Evolutionary conservation across 2,888 invertebrate species (phyloP).

Genomic region (Beris morrisii): DNA sequence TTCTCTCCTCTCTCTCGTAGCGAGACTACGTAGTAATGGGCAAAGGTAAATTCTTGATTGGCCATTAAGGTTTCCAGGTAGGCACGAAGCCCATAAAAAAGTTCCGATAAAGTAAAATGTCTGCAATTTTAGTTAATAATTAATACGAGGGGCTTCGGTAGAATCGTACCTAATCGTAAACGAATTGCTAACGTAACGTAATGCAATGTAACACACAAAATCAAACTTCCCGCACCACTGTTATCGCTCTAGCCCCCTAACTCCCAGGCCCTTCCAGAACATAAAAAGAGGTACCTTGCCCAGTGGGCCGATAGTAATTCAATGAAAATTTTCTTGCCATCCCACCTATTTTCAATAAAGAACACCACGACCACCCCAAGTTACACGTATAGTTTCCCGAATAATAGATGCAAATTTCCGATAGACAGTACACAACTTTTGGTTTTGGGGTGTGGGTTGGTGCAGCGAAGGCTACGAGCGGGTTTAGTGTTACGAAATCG

Average conservation of each 20-base stretch:
- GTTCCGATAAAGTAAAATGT: constrained; percentile 37
- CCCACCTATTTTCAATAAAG: too few species aligned
- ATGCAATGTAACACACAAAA: too few species aligned
- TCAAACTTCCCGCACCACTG: background rate
- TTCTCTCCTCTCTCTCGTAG: background rate
- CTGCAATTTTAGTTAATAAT: constrained; percentile 37
- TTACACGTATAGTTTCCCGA: too few species aligned
- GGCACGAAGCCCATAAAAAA: constrained; percentile 36
- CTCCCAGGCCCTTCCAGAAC: too few species aligned
- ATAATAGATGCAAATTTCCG: too few species aligned
- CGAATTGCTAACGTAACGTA: background rate
- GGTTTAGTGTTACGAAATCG: too few species aligned
- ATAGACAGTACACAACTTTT: too few species aligned
- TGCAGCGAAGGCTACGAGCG: too few species aligned
- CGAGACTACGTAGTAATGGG: constrained; percentile 15
- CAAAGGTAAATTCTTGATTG: constrained; percentile 33
- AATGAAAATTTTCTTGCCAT: background rate
- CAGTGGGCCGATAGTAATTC: background rate
- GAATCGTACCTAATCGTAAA: background rate
- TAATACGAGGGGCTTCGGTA: constrained; percentile 16
- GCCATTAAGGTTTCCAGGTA: constrained; percentile 34
- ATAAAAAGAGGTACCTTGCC: background rate
- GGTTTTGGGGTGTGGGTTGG: too few species aligned
- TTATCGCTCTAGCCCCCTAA: background rate
- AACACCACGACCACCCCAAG: too few species aligned